These are phyloP conservation scores for Psittacula cyanocephala DNA, from an alignment of 2,113 vertebrate species.

Conservation along the genomic window DNA sequence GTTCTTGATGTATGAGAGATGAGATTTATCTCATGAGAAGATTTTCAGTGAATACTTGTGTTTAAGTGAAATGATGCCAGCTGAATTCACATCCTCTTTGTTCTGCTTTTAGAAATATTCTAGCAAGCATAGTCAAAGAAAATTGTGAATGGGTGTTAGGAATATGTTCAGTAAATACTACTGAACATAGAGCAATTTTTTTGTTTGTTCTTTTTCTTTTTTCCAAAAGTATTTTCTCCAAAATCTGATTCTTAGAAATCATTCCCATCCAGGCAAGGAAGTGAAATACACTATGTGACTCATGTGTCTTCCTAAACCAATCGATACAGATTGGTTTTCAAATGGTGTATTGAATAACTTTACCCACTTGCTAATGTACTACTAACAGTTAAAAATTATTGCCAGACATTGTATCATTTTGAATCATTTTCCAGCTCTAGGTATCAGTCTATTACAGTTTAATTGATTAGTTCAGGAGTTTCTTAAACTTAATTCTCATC, in stretches of 20 bases:
- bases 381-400: constrained; percentile 56
- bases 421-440: constrained; percentile 10
- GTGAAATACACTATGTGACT: not conserved
- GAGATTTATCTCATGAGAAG: not conserved
- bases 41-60: not conserved
- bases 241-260: not conserved
- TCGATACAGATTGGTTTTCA: not conserved
- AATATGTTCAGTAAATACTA: not conserved
- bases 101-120: not conserved
- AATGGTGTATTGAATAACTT: not conserved
- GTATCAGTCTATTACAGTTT: not conserved
- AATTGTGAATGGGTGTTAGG: not conserved
- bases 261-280: not conserved
- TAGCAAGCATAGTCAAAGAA: not conserved
- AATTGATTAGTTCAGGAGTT: not conserved
- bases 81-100: not conserved
- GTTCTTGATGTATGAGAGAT: not conserved
- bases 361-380: constrained; percentile 6
- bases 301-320: constrained; percentile 22
- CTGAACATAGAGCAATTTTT: not conserved
- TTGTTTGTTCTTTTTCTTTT: not conserved
- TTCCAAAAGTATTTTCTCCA: not conserved
- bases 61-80: not conserved
- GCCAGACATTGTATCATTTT: constrained; percentile 22
- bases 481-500: not conserved